A percentile compares a stretch with the other conserved stretches of the same genome.
These are phyloP conservation scores for Thereuonema tuberculata DNA, from an alignment of 1,140 invertebrate genomes.

Conservation along the genomic window DNA sequence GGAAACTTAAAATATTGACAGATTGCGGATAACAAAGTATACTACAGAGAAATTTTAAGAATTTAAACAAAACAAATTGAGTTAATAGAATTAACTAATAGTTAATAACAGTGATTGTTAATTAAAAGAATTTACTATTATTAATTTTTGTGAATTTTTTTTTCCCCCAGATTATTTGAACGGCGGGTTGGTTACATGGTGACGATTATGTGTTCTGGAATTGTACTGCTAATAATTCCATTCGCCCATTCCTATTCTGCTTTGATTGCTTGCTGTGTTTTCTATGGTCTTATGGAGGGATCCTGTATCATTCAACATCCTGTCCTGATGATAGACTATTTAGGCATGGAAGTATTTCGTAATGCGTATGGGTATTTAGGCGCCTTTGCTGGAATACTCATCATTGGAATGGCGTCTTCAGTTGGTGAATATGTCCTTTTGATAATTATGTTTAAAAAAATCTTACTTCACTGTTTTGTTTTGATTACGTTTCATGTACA, in stretches of 20 bases:
- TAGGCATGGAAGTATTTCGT: background rate
- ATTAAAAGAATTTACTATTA: no score
- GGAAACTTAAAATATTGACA: no score
- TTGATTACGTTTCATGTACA: no score
- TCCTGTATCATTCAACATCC: background rate
- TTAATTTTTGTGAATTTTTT: no score
- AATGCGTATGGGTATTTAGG: background rate
- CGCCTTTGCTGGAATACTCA: background rate
- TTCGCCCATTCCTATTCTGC: background rate
- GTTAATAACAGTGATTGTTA: no score
- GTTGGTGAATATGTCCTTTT: constrained; percentile 2
- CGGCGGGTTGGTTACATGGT: background rate
- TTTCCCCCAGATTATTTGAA: no score
- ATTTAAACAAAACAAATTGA: no score
- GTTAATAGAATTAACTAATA: no score
- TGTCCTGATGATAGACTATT: background rate
- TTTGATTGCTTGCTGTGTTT: background rate
- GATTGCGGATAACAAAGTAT: no score
- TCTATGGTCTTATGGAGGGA: background rate
- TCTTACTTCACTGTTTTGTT: no score
- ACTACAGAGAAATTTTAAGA: no score
- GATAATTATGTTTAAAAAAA: no score
- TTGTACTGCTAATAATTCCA: background rate
- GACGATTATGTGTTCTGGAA: background rate
- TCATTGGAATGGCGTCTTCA: background rate